Evolutionary conservation across 2,797 vertebrate genomes (phyloP).

Genomic region (Lepilemur ruficaudatus): DNA sequence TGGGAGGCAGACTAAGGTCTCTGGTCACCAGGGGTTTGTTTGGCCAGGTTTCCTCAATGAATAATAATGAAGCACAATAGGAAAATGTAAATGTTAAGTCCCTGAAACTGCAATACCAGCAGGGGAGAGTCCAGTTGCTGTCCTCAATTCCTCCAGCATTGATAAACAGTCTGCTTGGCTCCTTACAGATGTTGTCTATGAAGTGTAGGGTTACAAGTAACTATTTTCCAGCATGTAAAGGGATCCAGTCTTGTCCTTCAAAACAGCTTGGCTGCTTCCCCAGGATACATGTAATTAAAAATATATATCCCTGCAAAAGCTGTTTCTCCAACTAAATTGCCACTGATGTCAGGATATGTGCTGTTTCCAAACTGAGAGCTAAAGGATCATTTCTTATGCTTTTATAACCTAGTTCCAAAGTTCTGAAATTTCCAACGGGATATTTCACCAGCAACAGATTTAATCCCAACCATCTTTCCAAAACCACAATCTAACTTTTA

Average conservation of each 20-base stretch:
- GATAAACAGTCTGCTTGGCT: conserved; percentile 78
- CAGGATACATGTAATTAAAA: conserved; percentile 79
- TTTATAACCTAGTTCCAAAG: conserved; percentile 64
- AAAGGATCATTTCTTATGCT: conserved; percentile 52
- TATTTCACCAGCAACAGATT: conserved; percentile 62
- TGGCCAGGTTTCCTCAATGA: conserved; percentile 51
- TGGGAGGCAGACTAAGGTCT: conserved; percentile 25
- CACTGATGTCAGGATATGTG: conserved; percentile 73
- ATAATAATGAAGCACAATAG: conserved; percentile 65
- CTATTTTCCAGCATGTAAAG: conserved; percentile 77
- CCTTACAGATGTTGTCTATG: conserved; percentile 81
- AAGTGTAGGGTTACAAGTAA: conserved; percentile 78
- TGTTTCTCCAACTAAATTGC: conserved; percentile 71
- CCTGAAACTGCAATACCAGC: conserved; percentile 46
- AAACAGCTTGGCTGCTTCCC: conserved; percentile 73
- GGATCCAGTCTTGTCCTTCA: conserved; percentile 76
- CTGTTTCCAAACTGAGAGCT: conserved; percentile 62
- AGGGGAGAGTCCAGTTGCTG: conserved; percentile 71
- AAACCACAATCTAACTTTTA: conserved; percentile 67
- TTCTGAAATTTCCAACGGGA: conserved; percentile 63
- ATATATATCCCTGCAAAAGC: conserved; percentile 76
- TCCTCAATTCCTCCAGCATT: conserved; percentile 74
- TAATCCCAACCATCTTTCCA: conserved; percentile 63
- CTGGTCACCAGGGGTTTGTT: conserved; percentile 17
- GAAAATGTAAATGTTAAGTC: conserved; percentile 67